Conservation (phyloP, 1,140 invertebrate genomes). For the Fragariocoptes setiger region DNA sequence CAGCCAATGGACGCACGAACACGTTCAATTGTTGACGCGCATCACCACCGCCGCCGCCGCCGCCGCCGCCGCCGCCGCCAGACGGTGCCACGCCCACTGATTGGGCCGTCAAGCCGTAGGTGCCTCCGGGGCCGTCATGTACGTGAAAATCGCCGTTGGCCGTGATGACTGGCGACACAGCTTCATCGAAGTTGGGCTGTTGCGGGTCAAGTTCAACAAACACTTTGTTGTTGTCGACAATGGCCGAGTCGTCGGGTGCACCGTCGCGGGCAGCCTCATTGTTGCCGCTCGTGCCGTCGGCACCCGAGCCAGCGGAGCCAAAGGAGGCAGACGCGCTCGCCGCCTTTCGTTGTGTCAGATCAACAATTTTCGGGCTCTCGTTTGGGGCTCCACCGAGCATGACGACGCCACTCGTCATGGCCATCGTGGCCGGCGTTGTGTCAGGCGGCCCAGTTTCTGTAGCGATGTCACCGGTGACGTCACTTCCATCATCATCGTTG, state of each 20-base stretch:
- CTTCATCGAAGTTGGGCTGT: conserved; percentile 11
- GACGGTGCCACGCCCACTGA: background rate
- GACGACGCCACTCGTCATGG: no score
- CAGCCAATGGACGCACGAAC: background rate
- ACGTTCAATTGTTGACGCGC: background rate
- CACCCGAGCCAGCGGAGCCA: background rate
- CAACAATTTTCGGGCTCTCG: no score
- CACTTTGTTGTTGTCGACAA: background rate
- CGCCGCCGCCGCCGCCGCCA: background rate
- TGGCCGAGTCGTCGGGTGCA: background rate
- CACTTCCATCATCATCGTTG: background rate
- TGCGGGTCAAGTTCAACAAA: conserved; percentile 7
- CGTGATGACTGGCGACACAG: conserved; percentile 11
- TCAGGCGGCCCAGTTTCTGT: background rate
- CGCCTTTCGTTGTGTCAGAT: no score
- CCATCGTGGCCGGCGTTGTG: no score
- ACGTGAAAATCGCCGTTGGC: conserved; percentile 12
- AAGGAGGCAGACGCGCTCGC: no score
- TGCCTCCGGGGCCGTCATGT: conserved; percentile 7
- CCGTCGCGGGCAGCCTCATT: background rate
- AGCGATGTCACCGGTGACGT: background rate
- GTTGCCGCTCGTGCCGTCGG: background rate
- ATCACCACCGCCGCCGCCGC: background rate
- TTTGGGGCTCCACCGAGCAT: no score
- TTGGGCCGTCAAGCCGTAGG: background rate